Percentiles rank a stretch among this genome's conserved stretches.
Evolutionary conservation across 2,113 vertebrate species (phyloP).

Genomic region (Mungos mungo): DNA sequence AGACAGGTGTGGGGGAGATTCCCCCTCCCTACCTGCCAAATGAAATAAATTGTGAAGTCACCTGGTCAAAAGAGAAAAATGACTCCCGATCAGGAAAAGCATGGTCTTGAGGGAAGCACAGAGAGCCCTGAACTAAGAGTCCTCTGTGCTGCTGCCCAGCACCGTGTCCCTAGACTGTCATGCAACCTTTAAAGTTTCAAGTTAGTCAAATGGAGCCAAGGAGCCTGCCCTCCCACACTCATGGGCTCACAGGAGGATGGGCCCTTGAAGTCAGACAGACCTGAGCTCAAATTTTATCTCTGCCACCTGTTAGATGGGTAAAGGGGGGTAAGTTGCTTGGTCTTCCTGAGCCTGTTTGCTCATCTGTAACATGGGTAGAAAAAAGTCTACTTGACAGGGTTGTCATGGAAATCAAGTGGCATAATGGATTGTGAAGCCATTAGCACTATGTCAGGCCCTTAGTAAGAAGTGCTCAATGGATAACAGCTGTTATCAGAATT

Average conservation of each 20-base stretch:
- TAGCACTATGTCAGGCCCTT: background rate
- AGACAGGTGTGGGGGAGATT: background rate
- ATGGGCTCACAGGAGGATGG: accelerated
- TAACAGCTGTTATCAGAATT: background rate
- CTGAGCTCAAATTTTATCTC: background rate
- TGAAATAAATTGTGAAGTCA: background rate
- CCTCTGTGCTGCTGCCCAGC: background rate
- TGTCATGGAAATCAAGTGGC: background rate
- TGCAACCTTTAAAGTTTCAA: background rate
- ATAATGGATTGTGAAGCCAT: background rate
- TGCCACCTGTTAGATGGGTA: background rate
- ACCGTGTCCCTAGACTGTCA: background rate
- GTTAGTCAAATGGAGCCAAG: accelerated
- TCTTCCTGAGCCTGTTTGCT: background rate
- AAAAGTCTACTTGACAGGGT: background rate
- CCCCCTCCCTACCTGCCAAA: background rate
- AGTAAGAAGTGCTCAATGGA: background rate
- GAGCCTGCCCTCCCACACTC: background rate
- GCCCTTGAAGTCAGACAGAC: background rate
- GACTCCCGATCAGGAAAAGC: background rate
- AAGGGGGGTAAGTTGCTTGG: accelerated
- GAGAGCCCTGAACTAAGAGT: background rate
- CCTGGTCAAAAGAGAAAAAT: background rate
- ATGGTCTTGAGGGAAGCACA: background rate
- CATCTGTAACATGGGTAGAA: background rate